A percentile compares a stretch with the other conserved stretches of the same genome.
Conservation (phyloP, 2,797 vertebrate species). For the Arnoldichthys spilopterus region DNA sequence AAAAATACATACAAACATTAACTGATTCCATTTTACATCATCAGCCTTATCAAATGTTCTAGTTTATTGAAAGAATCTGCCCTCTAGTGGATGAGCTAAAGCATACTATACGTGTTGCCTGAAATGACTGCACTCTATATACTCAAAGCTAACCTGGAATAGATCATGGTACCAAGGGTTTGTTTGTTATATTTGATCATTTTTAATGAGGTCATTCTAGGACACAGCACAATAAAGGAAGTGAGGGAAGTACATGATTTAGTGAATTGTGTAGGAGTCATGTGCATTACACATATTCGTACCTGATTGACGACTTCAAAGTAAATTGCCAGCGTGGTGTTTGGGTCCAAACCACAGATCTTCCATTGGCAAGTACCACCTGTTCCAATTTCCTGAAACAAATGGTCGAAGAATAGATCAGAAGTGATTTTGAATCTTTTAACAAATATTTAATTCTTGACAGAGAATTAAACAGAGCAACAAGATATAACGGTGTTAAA, state of each 20-base stretch:
- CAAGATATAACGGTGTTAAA: not conserved
- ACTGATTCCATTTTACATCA: not conserved
- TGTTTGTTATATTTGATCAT: not conserved
- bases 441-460: not conserved
- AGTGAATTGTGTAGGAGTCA: not conserved
- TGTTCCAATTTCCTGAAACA: constrained; percentile 91
- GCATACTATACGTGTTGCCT: not conserved
- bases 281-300: constrained; percentile 44
- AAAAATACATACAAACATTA: not conserved
- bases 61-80: constrained; percentile 36
- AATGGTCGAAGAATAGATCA: no score
- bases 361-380: constrained; percentile 98
- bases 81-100: constrained; percentile 49
- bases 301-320: constrained; percentile 98
- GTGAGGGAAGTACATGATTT: not conserved
- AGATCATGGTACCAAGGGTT: no score
- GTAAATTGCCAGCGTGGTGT: constrained; percentile 91
- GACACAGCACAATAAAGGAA: not conserved
- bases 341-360: constrained; percentile 91
- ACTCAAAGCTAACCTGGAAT: not conserved
- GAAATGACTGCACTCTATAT: not conserved
- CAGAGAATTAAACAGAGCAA: not conserved
- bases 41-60: not conserved
- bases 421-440: not conserved
- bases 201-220: not conserved